Evolutionary conservation across 92 coral and sea anemone species (phyloP).

Genomic region (Siderastrea siderea): DNA sequence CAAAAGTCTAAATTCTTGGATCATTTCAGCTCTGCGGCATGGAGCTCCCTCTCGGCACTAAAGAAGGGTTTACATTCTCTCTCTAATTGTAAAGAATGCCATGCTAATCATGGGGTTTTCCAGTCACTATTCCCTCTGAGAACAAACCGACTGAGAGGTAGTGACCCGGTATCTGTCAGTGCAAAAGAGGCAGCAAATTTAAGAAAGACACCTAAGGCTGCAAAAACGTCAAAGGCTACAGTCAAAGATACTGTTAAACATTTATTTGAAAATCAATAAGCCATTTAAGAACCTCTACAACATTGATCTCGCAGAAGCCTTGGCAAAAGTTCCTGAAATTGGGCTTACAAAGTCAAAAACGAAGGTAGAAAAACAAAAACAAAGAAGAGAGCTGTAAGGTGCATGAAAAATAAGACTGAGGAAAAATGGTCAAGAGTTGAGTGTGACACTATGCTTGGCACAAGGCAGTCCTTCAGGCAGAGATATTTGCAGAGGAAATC

Average conservation of each 20-base stretch:
- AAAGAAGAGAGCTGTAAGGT: neutral
- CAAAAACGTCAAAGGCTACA: neutral
- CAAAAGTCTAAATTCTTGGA: conserved; percentile 1
- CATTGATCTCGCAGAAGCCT: neutral
- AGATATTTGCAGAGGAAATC: conserved; percentile 12
- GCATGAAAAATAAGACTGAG: neutral
- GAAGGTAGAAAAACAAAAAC: conserved; percentile 6
- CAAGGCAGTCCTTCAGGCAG: conserved; percentile 32
- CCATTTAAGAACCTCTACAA: conserved; percentile 17
- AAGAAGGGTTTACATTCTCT: conserved; percentile 7
- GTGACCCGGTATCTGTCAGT: neutral
- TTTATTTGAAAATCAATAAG: conserved; percentile 2
- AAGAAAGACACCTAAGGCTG: neutral
- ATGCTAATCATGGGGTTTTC: neutral
- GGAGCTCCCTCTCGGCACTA: neutral
- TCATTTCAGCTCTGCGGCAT: neutral
- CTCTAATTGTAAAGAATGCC: conserved; percentile 3
- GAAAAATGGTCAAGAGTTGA: conserved; percentile 14
- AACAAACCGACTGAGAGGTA: neutral
- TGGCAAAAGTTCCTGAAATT: conserved; percentile 20
- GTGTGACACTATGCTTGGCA: conserved; percentile 34
- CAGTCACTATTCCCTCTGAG: conserved; percentile 2
- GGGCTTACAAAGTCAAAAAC: conserved; percentile 8
- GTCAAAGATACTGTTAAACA: neutral
- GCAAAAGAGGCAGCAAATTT: conserved; percentile 2